Evolutionary conservation across 1,140 invertebrate species (phyloP).

Genomic region (Nasonia vitripennis): DNA sequence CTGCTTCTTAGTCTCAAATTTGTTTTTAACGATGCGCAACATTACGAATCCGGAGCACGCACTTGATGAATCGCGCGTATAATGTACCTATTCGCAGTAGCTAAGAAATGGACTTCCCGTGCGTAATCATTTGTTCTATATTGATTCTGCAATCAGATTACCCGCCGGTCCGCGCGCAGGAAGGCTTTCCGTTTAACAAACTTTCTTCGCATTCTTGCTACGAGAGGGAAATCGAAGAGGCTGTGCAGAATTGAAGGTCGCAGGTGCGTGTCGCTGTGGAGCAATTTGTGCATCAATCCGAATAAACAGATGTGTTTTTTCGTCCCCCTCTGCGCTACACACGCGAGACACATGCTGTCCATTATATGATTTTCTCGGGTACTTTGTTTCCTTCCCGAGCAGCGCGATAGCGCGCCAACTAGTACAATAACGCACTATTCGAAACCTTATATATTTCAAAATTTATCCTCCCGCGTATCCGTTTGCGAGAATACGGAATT

Average conservation of each 20-base stretch:
- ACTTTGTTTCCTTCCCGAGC: neutral
- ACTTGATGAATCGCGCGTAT: no score
- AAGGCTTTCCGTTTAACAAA: neutral
- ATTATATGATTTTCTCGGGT: neutral
- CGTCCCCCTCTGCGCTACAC: constrained; percentile 6
- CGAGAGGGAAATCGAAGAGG: constrained; percentile 38
- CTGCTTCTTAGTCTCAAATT: neutral
- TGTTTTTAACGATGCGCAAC: neutral
- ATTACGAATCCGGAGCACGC: neutral
- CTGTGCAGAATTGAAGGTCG: constrained; percentile 50
- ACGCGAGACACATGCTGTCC: neutral
- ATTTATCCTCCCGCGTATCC: no score
- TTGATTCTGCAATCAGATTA: neutral
- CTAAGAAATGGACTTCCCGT: no score
- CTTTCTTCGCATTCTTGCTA: neutral
- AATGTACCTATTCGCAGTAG: no score
- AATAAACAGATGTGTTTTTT: constrained; percentile 64
- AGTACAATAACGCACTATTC: no score
- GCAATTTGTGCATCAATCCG: constrained; percentile 71
- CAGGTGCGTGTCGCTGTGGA: constrained; percentile 66
- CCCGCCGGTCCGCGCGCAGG: no score
- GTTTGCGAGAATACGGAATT: no score
- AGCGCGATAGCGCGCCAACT: no score
- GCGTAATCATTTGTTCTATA: neutral
- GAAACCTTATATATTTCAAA: no score